Conservation (phyloP, 2,888 invertebrate genomes). For the Zele albiditarsus region DNA sequence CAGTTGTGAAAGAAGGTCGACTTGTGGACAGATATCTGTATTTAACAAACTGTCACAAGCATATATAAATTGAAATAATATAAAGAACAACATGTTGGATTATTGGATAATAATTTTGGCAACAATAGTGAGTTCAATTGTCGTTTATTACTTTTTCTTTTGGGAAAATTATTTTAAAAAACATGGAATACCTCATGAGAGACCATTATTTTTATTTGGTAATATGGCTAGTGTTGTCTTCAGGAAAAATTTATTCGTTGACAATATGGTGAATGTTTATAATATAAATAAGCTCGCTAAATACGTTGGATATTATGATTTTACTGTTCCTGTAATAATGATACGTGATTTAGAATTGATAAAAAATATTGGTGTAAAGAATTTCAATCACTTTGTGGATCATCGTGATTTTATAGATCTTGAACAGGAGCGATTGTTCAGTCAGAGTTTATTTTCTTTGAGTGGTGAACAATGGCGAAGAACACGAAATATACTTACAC, state of each 20-base stretch:
- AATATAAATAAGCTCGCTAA: slow-evolving; percentile 49
- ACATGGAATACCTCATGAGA: slow-evolving; percentile 45
- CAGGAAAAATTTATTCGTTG: slow-evolving; percentile 25
- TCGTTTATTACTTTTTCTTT: slow-evolving; percentile 31
- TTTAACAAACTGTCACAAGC: too few relatives aligned
- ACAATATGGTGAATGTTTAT: slow-evolving; percentile 46
- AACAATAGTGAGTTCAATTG: slow-evolving; percentile 17
- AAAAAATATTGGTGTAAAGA: slow-evolving; percentile 58
- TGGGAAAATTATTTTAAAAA: slow-evolving; percentile 48
- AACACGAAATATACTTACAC: slow-evolving; percentile 40
- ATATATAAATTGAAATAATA: too few relatives aligned
- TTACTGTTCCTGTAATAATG: slow-evolving; percentile 54
- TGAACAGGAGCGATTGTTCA: slow-evolving; percentile 43
- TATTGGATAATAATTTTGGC: slow-evolving; percentile 21
- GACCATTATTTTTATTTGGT: slow-evolving; percentile 49
- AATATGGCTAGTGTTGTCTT: slow-evolving; percentile 46
- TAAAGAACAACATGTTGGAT: neutral
- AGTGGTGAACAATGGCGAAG: slow-evolving; percentile 43
- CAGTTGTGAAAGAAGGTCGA: too few relatives aligned
- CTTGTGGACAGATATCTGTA: too few relatives aligned
- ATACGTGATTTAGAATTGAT: slow-evolving; percentile 64
- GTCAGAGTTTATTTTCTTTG: slow-evolving; percentile 42
- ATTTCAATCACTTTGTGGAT: slow-evolving; percentile 62
- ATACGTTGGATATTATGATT: slow-evolving; percentile 58
- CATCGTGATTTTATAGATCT: slow-evolving; percentile 53